Base-by-base conservation (phyloP, 2,797 vertebrate genomes). In the Rhinella marina region DNA sequence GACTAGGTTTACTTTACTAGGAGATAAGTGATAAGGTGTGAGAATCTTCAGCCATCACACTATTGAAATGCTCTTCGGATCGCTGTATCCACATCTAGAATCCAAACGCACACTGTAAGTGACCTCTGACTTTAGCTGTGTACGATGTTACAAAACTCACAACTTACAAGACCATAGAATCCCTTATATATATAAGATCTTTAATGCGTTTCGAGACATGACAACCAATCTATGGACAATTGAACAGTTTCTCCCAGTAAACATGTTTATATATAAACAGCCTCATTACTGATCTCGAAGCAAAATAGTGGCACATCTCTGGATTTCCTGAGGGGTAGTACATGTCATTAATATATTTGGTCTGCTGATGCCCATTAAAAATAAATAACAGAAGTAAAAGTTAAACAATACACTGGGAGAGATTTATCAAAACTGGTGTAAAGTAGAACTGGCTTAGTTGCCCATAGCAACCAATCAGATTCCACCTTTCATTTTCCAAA, bases 91-190 rank as follows among this genome's bases (percentile, higher is more conserved):
- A 41, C 41, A 41, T 41, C 41, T 6, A 41, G 41, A 41, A 41
- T 41, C 41, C 41, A 41, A 41, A 41, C 7, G 41, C 41, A 41
- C 41, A 5, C 0, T 41, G 41, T 41, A 41, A 41, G 41, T 41
- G 41, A 41, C 41, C 41, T 41, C 41, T 41, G 4, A 41, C 41
- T 41, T 57, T 14, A 27, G 16, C 10, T 21, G 25, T n/a, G 23
- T 16, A 52, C 68, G 0, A 94, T 93, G 93, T 90, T 92, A 94
- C 94, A 94, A 75, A 94, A 93, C 94, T 95, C 95, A 88, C 70
- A 94, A 93, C 94, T 95, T 95, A 88, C 59, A 81, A 85, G 16
- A 77, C 48, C 50, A 52, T 54, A 76, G 73, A 76, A 85, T 86
- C 70, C 84, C 68, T 81, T 85, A 32, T 88, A 64, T 88, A 64